Conservation (phyloP, 2,888 invertebrate genomes). For the Podotricha telesiphe region DNA sequence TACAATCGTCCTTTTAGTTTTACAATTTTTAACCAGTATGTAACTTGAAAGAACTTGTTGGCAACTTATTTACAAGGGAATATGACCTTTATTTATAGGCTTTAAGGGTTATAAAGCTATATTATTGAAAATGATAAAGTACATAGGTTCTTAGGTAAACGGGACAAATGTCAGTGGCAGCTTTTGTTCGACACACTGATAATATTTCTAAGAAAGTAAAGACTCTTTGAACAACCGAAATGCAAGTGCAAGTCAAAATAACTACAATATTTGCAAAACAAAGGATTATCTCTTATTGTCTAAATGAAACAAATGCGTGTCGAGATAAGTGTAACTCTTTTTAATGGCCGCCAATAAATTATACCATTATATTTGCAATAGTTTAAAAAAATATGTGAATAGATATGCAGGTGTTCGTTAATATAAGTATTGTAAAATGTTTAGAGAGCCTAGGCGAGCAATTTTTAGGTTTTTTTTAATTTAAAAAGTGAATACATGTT, state of each 20-base stretch:
- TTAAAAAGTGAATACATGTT: neutral
- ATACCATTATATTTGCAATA: conserved; percentile 12
- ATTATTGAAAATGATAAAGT: neutral
- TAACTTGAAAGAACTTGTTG: conserved; percentile 54
- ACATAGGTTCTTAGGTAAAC: conserved; percentile 22
- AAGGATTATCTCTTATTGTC: conserved; percentile 56
- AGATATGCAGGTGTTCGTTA: conserved; percentile 15
- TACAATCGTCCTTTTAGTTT: conserved; percentile 52
- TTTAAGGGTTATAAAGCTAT: conserved; percentile 6
- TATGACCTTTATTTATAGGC: neutral
- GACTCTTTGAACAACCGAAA: conserved; percentile 46
- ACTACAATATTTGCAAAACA: conserved; percentile 57
- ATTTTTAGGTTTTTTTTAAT: neutral
- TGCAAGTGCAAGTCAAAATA: conserved; percentile 43
- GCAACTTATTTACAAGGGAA: neutral
- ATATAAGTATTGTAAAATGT: conserved; percentile 5
- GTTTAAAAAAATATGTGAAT: neutral
- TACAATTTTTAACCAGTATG: conserved; percentile 44
- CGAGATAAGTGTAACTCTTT: conserved; percentile 21
- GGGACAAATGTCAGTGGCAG: conserved; percentile 32
- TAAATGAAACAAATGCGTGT: conserved; percentile 26
- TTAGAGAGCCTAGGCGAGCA: neutral
- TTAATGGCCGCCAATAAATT: conserved; percentile 24
- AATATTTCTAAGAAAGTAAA: conserved; percentile 51
- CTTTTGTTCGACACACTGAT: conserved; percentile 38